Percentiles rank a stretch among this genome's conserved stretches.
These are phyloP conservation scores for Limanda limanda DNA, from an alignment of 2,113 vertebrate genomes.

Conservation along the genomic window DNA sequence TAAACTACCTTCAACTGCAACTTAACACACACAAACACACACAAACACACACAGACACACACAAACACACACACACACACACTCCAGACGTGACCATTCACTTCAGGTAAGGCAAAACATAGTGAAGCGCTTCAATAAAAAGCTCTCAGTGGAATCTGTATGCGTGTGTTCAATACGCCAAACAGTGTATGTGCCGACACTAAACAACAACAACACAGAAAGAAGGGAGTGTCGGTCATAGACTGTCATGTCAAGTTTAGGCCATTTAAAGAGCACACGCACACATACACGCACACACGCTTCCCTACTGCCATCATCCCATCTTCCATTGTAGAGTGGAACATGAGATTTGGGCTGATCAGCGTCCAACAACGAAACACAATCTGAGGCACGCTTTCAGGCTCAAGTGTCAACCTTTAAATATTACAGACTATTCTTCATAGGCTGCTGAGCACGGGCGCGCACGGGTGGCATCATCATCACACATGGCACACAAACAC, in stretches of 20 bases:
- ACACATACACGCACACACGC: neutral
- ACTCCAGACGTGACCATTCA: neutral
- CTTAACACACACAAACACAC: neutral
- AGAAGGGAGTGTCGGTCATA: neutral
- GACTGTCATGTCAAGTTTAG: neutral
- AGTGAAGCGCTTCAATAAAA: too few species aligned
- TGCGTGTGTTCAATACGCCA: neutral
- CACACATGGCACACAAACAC: neutral
- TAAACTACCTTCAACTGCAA: constrained; percentile 15
- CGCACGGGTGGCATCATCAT: constrained; percentile 7
- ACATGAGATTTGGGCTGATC: constrained; percentile 36
- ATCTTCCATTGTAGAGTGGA: constrained; percentile 18
- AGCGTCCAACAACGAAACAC: constrained; percentile 43
- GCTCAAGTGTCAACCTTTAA: constrained; percentile 76
- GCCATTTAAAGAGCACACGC: constrained; percentile 4
- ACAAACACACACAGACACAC: neutral
- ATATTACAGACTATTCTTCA: constrained; percentile 63
- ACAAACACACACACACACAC: neutral
- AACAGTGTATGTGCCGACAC: neutral
- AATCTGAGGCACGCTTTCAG: constrained; percentile 57
- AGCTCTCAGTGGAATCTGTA: neutral
- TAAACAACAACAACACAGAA: neutral
- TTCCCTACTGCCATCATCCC: neutral
- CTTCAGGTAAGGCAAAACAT: neutral
- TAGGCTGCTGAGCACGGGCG: constrained; percentile 24